Evolutionary conservation across 1,140 invertebrate genomes (phyloP).

Genomic region (Trachelipus rathkii): DNA sequence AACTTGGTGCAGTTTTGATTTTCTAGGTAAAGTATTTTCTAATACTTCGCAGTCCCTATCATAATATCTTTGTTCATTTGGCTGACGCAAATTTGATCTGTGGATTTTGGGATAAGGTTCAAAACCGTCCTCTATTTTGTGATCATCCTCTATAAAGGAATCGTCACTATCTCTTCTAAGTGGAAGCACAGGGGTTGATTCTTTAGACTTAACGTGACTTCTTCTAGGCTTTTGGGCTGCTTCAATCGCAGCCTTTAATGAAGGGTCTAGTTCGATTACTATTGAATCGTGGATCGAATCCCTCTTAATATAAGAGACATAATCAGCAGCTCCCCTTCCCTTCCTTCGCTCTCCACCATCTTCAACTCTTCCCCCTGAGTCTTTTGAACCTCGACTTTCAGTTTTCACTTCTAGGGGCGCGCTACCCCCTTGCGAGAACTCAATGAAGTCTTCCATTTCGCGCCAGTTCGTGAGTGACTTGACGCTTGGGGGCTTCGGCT

Average conservation of each 20-base stretch:
- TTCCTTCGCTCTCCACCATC: neutral
- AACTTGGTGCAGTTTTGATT: neutral
- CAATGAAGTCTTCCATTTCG: conserved; percentile 4
- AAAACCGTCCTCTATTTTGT: neutral
- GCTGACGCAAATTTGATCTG: too few species aligned
- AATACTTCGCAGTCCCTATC: too few species aligned
- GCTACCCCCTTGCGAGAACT: conserved; percentile 7
- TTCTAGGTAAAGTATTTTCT: too few species aligned
- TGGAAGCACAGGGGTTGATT: neutral
- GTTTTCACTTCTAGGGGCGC: neutral
- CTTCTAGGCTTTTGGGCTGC: neutral
- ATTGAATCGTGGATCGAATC: neutral
- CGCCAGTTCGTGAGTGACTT: neutral
- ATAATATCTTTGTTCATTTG: too few species aligned
- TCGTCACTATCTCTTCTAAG: neutral
- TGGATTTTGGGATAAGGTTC: neutral
- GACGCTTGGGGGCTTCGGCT: neutral
- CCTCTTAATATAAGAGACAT: too few species aligned
- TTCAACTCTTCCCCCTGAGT: neutral
- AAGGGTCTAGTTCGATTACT: neutral
- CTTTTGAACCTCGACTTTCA: neutral
- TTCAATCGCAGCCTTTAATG: neutral
- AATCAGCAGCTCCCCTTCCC: too few species aligned
- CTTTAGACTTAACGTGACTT: neutral
- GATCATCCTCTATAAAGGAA: neutral